Evolutionary conservation across 2,888 invertebrate genomes (phyloP).

Genomic region (Chrysopilus asiliformis): DNA sequence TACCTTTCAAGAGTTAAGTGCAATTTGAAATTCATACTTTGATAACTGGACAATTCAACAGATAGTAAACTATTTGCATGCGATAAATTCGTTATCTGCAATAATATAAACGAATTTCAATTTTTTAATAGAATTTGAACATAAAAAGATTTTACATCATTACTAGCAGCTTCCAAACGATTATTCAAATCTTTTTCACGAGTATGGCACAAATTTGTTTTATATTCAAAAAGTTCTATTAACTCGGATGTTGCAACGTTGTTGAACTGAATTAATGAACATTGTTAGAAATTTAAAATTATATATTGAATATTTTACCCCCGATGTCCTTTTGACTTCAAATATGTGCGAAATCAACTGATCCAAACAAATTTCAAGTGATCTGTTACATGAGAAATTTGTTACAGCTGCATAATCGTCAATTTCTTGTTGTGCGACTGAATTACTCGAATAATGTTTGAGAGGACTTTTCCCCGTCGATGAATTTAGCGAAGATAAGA

Average conservation of each 20-base stretch:
- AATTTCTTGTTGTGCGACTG: too few relatives aligned
- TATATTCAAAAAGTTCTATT: constrained; percentile 31
- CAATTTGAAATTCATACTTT: constrained; percentile 30
- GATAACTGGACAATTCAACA: constrained; percentile 28
- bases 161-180: constrained; percentile 27
- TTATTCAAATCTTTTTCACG: constrained; percentile 23
- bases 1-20: constrained; percentile 30
- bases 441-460: too few relatives aligned
- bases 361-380: too few relatives aligned
- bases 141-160: constrained; percentile 17
- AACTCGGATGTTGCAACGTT: constrained; percentile 30
- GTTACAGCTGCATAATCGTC: too few relatives aligned
- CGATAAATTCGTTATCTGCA: constrained; percentile 24
- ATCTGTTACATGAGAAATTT: too few relatives aligned
- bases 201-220: constrained; percentile 27
- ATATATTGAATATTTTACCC: constrained; percentile 4
- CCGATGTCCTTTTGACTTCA: constrained; percentile 7
- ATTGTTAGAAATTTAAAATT: too few relatives aligned
- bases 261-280: constrained; percentile 20
- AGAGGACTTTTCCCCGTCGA: too few relatives aligned
- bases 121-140: neutral
- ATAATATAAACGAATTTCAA: neutral
- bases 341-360: constrained; percentile 19
- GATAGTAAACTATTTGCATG: constrained; percentile 29
- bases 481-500: too few relatives aligned